A percentile compares a stretch with the other conserved stretches of the same genome.
These are phyloP conservation scores for Leptodactylus fallax DNA, from an alignment of 2,797 vertebrate genomes.

Conservation along the genomic window DNA sequence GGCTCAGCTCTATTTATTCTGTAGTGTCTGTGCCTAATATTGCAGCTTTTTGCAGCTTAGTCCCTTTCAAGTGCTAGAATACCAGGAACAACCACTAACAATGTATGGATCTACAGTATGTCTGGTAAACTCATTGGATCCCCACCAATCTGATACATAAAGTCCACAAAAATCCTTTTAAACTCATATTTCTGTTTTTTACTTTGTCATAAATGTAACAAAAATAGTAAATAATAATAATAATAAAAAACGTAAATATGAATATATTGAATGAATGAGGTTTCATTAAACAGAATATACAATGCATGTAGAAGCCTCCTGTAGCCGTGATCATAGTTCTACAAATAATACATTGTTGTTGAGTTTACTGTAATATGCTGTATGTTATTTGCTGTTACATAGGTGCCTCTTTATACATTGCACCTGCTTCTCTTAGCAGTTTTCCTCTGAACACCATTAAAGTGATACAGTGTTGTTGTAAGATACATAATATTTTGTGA, in stretches of 20 bases:
- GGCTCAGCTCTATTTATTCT: no score
- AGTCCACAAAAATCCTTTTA: no score
- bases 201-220: not conserved
- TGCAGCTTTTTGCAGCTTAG: no score
- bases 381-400: not conserved
- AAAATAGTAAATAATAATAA: not conserved
- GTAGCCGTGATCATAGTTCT: no score
- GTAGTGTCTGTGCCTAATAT: no score
- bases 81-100: no score
- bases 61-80: no score
- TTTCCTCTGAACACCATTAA: not conserved
- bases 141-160: no score
- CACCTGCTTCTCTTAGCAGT: not conserved
- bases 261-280: not conserved
- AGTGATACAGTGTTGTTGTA: conserved; percentile 32
- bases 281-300: not conserved
- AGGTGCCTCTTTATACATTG: not conserved
- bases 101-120: no score
- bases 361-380: not conserved
- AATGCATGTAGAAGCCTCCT: not conserved
- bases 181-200: not conserved
- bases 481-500: conserved; percentile 44
- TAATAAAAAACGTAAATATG: not conserved
- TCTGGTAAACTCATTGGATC: no score
- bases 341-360: not conserved